Percentiles rank a stretch among this genome's conserved stretches.
phyloP scores from a whole-genome alignment of 2,888 invertebrate species.

The Philereme vetulata region DNA sequence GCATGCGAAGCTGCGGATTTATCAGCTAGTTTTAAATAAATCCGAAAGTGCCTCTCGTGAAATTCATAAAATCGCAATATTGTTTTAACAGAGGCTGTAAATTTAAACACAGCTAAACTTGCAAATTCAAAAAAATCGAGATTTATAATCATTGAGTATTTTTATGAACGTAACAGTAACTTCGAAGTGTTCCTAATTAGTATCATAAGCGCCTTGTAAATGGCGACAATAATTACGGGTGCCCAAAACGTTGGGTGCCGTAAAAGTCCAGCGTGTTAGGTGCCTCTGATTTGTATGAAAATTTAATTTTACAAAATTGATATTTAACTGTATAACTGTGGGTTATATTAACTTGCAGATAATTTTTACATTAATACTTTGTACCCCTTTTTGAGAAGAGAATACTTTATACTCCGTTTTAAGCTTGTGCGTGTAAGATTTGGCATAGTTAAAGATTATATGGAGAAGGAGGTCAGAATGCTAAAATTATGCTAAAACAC shows the following conservation, averaged over 20 bases:
- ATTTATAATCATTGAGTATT: conserved; percentile 51
- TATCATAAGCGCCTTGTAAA: conserved; percentile 52
- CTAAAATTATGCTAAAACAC: too few species aligned
- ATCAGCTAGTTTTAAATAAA: not conserved
- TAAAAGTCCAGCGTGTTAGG: conserved; percentile 30
- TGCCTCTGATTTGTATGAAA: not conserved
- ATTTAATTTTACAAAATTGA: not conserved
- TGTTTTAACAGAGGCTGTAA: conserved; percentile 21
- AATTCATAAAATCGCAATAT: conserved; percentile 11
- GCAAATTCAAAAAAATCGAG: conserved; percentile 39
- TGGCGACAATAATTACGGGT: conserved; percentile 39
- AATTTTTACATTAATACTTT: too few species aligned
- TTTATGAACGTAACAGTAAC: conserved; percentile 49
- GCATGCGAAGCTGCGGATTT: too few species aligned
- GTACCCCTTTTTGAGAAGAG: too few species aligned
- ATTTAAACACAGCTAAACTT: conserved; percentile 21
- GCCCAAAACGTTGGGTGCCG: conserved; percentile 36
- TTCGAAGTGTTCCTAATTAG: conserved; percentile 53
- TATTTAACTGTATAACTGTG: too few species aligned
- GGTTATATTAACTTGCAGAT: too few species aligned
- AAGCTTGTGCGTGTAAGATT: too few species aligned
- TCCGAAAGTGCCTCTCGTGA: not conserved
- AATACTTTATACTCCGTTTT: too few species aligned
- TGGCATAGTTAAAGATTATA: too few species aligned
- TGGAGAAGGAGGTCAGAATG: too few species aligned